phyloP scores from a whole-genome alignment of 2,797 vertebrate species.

The Myotis pilosus region DNA sequence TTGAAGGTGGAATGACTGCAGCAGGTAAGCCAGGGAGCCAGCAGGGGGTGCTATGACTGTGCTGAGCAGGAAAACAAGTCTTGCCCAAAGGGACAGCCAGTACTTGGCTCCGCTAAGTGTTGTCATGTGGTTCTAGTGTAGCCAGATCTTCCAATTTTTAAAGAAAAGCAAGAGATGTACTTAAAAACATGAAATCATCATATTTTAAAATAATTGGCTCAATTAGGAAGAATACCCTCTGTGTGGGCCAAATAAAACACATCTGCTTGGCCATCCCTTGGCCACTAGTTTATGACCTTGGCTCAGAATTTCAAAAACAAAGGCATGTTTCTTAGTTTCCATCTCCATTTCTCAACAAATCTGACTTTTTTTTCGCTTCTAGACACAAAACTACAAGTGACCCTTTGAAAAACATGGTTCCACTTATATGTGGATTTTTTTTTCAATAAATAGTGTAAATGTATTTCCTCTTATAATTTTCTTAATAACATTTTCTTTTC shows the following conservation, averaged over 20 bases:
- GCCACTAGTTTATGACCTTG: background rate
- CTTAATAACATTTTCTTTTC: background rate
- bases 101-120: background rate
- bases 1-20: background rate
- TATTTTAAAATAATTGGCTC: slow-evolving; percentile 42
- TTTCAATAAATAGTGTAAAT: background rate
- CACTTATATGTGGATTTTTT: background rate
- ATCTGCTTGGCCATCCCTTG: background rate
- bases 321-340: slow-evolving; percentile 13
- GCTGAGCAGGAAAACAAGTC: background rate
- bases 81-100: background rate
- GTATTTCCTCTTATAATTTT: background rate
- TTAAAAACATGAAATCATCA: background rate
- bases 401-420: background rate
- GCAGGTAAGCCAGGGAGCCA: background rate
- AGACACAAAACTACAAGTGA: background rate
- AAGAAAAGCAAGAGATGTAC: background rate
- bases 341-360: slow-evolving; percentile 6
- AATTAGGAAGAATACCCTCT: background rate
- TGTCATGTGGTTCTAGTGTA: background rate
- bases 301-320: slow-evolving; percentile 12
- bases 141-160: background rate
- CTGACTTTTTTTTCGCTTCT: background rate
- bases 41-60: background rate
- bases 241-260: background rate